Base-by-base conservation (phyloP, 2,113 vertebrate species). In the Anguilla rostrata region DNA sequence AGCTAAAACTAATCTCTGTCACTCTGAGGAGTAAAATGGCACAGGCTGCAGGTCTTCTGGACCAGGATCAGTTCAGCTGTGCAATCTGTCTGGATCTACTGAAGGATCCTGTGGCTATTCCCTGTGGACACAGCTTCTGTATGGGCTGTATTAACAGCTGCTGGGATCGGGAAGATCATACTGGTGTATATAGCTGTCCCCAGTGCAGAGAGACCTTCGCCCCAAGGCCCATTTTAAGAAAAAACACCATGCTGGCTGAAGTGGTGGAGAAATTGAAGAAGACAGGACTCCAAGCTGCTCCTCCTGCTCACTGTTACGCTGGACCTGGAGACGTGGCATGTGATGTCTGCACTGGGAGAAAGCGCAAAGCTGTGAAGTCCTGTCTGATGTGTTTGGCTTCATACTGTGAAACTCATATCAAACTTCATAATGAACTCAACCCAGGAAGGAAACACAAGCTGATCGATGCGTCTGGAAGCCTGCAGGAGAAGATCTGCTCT, bases 111-210 rank as follows among this genome's bases (percentile, higher is more conserved):
- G 84, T 71, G 56, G 56, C 87, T n/a, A 83, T 86, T 14, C 82
- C 39, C 7, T 88, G 87, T 49, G 87, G 87, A 12, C 87, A 88
- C 57, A 88, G 15, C 34, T 88, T 39, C 82, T 88, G 87, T 85
- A 78, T 88, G 81, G 75, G 22, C 0, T 88, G 87, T 57, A 88
- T 88, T 56, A 57, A 79, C 16, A 12, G 40, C 26, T 80, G 40
- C 71, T 88, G 87, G 87, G 43, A 83, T 29, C 81, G 83, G 85
- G 83, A 84, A 16, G 83, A 71, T 46, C 39, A 46, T 81, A 26
- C 22, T 46, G 39, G 80, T 81, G 12, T 81, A 0, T 81, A 53
- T 39, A 80, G 39, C 5, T 80, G 78, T 80, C 78, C 78, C 78
- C 78, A 80, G 78, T 80, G 78, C 78, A 41, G 78, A 80, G 1